Conservation (phyloP, 2,797 vertebrate species). For the Mallotus villosus region DNA sequence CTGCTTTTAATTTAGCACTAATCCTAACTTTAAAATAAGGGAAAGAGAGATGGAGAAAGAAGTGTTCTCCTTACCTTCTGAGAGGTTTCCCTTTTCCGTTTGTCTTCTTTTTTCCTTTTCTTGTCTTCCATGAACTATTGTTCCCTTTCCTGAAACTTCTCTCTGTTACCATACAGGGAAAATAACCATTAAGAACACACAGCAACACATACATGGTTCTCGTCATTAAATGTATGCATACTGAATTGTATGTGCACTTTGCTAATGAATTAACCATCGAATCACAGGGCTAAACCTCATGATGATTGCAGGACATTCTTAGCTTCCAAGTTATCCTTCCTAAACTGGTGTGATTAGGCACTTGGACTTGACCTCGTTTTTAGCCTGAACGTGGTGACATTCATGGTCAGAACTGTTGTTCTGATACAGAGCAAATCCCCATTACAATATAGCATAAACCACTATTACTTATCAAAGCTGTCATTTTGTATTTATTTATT, state of each 20-base stretch:
- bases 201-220: too few species aligned
- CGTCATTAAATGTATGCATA: too few species aligned
- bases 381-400: background rate
- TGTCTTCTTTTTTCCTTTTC: conserved; percentile 99
- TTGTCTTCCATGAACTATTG: conserved; percentile 99
- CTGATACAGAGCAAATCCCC: too few species aligned
- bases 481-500: too few species aligned
- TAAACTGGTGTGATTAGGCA: background rate
- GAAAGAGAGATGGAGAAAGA: background rate
- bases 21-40: too few species aligned
- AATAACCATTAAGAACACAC: background rate
- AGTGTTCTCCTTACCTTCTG: conserved; percentile 85
- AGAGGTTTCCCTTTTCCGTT: conserved; percentile 99
- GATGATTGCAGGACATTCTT: too few species aligned
- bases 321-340: conserved; percentile 28
- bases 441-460: too few species aligned
- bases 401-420: too few species aligned
- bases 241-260: background rate
- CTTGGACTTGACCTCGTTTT: background rate
- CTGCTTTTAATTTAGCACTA: too few species aligned
- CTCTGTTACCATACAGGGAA: conserved; percentile 67
- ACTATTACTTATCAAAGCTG: too few species aligned
- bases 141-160: conserved; percentile 95
- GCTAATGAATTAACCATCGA: conserved; percentile 37
- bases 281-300: conserved; percentile 14